Conservation (phyloP, 2,797 vertebrate species). For the Syngnathus rostellatus region DNA sequence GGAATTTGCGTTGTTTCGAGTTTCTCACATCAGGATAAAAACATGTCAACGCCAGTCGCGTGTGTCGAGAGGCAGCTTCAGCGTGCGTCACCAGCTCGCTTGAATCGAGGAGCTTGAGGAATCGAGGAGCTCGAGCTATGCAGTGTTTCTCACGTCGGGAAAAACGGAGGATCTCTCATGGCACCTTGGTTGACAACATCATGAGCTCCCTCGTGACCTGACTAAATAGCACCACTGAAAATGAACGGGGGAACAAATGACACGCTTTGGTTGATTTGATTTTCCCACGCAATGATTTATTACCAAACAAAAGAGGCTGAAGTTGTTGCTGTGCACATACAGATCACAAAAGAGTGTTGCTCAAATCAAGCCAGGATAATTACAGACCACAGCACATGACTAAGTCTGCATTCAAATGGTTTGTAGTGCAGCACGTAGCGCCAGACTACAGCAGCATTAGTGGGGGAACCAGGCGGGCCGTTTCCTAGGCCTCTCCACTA, state of each 20-base stretch:
- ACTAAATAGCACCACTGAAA: neutral
- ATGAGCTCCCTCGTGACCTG: neutral
- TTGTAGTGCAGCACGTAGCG: neutral
- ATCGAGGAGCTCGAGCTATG: too few relatives aligned
- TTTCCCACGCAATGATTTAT: conserved; percentile 26
- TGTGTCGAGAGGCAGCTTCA: neutral
- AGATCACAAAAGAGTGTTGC: neutral
- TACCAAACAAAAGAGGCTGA: conserved; percentile 18
- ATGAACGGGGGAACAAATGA: neutral
- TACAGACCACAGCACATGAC: neutral
- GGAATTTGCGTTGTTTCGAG: neutral
- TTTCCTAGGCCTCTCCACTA: conserved; percentile 81
- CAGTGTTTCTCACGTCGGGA: too few relatives aligned
- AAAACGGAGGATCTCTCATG: too few relatives aligned
- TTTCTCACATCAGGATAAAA: neutral
- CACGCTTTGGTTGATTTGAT: neutral
- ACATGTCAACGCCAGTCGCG: neutral
- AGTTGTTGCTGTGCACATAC: neutral
- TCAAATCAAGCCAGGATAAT: neutral
- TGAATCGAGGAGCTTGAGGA: too few relatives aligned
- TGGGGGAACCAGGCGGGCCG: conserved; percentile 84
- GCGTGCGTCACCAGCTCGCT: too few relatives aligned
- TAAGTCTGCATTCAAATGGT: neutral
- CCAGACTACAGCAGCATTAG: conserved; percentile 9
- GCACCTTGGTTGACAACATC: too few relatives aligned